Percentiles rank a stretch among this genome's conserved stretches.
Conservation (phyloP, 1,140 invertebrate genomes). For the Drosophila pseudoananassae region DNA sequence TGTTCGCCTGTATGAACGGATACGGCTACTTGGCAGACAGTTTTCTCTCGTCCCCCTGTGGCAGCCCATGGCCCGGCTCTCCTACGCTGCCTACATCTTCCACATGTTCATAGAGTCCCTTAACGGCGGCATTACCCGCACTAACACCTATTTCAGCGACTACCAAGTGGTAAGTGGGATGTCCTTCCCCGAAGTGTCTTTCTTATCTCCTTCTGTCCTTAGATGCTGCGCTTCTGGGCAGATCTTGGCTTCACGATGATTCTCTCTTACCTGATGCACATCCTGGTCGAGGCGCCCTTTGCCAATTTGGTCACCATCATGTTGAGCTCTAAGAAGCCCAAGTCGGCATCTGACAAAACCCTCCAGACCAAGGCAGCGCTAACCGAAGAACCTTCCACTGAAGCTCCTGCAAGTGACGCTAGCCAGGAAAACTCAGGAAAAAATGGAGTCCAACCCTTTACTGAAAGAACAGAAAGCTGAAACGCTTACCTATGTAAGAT, state of each 20-base stretch:
- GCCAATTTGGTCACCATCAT: constrained; percentile 31
- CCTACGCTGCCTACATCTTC: constrained; percentile 85
- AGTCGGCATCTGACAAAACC: neutral
- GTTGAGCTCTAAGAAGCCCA: constrained; percentile 24
- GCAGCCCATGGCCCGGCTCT: constrained; percentile 85
- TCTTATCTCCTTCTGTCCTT: constrained; percentile 11
- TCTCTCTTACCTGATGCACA: constrained; percentile 44
- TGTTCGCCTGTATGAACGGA: constrained; percentile 88
- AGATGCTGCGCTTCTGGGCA: constrained; percentile 65
- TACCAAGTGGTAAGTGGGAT: constrained; percentile 64
- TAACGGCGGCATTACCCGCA: constrained; percentile 30
- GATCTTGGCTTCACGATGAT: constrained; percentile 64
- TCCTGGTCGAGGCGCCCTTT: constrained; percentile 61
- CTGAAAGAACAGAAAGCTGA: too few relatives aligned
- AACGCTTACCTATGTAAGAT: too few relatives aligned
- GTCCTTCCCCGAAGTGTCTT: too few relatives aligned
- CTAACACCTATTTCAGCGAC: constrained; percentile 63
- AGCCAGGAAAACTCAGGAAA: too few relatives aligned
- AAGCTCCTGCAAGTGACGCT: too few relatives aligned
- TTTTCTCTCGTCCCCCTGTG: constrained; percentile 84
- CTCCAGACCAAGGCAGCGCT: neutral
- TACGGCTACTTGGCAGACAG: constrained; percentile 86
- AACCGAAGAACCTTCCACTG: neutral
- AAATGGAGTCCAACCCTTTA: too few relatives aligned
- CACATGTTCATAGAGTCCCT: constrained; percentile 77